Conservation (phyloP, 2,888 invertebrate species). For the Gerris lacustris region DNA sequence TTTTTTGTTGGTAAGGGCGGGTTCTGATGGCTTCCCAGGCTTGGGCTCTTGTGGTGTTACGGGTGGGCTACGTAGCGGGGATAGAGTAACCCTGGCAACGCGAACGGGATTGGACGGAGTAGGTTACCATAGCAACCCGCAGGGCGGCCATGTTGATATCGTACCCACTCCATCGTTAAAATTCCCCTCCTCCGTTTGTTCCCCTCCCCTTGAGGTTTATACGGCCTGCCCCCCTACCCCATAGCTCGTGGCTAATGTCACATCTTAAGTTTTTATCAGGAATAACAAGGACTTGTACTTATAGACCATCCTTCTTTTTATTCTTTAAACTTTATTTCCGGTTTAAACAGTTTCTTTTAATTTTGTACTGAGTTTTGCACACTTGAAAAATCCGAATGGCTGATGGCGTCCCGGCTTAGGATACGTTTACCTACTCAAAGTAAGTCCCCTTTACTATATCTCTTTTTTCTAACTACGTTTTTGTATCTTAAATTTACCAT, state of each 20-base stretch:
- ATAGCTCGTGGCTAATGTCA: neutral
- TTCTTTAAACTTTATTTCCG: neutral
- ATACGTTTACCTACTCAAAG: too few relatives aligned
- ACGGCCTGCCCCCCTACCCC: neutral
- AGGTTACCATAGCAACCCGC: neutral
- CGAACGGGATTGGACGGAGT: neutral
- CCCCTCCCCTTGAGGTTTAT: neutral
- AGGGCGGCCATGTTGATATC: neutral
- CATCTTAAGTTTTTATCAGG: constrained; percentile 3
- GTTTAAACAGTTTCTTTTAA: neutral
- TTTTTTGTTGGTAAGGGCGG: neutral
- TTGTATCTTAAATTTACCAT: too few relatives aligned
- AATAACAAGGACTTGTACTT: neutral
- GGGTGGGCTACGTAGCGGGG: neutral
- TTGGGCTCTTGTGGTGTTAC: neutral
- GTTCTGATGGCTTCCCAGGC: neutral
- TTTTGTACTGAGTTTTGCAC: too few relatives aligned
- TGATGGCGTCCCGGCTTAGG: too few relatives aligned
- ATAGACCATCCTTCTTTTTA: neutral
- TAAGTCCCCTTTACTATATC: too few relatives aligned
- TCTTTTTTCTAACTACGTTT: too few relatives aligned
- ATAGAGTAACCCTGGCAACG: neutral
- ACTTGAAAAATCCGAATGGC: too few relatives aligned
- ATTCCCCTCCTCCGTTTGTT: neutral
- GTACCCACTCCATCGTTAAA: neutral